A percentile compares a stretch with the other conserved stretches of the same genome.
Evolutionary conservation across 2,113 vertebrate species (phyloP).

Genomic region (Tupaia tana): DNA sequence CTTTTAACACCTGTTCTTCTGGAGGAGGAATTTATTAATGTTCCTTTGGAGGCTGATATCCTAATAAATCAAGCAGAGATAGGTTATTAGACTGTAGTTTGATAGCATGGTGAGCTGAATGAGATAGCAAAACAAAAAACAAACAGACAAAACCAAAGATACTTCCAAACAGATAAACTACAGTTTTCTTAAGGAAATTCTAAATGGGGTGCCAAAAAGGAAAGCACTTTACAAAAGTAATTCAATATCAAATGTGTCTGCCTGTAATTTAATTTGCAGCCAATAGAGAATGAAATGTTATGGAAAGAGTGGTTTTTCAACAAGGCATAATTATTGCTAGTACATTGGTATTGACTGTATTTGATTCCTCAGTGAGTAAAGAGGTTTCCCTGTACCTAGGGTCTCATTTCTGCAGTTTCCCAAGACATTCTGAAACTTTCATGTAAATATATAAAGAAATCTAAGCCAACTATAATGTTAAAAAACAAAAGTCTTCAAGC

Average conservation of each 20-base stretch:
- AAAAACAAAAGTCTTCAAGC: neutral
- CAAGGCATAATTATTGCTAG: neutral
- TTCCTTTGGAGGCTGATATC: neutral
- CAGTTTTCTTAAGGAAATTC: constrained; percentile 13
- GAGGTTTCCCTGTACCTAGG: neutral
- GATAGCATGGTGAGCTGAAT: neutral
- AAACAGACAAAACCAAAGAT: neutral
- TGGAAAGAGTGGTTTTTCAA: neutral
- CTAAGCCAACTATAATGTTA: neutral
- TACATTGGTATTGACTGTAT: neutral
- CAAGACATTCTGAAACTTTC: neutral
- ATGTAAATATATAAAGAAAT: neutral
- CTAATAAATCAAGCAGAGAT: neutral
- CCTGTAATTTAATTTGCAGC: constrained; percentile 39
- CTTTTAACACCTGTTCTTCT: neutral
- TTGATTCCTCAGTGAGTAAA: neutral
- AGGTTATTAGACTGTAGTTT: neutral
- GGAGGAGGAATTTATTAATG: neutral
- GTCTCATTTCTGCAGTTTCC: neutral
- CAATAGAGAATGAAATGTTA: neutral
- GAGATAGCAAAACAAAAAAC: neutral
- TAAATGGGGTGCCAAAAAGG: constrained; percentile 6
- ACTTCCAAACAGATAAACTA: constrained; percentile 32
- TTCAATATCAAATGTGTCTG: neutral
- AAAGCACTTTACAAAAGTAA: constrained; percentile 26